A percentile compares a stretch with the other conserved stretches of the same genome.
Conservation (phyloP, 2,888 invertebrate species). For the Tinea trinotella region DNA sequence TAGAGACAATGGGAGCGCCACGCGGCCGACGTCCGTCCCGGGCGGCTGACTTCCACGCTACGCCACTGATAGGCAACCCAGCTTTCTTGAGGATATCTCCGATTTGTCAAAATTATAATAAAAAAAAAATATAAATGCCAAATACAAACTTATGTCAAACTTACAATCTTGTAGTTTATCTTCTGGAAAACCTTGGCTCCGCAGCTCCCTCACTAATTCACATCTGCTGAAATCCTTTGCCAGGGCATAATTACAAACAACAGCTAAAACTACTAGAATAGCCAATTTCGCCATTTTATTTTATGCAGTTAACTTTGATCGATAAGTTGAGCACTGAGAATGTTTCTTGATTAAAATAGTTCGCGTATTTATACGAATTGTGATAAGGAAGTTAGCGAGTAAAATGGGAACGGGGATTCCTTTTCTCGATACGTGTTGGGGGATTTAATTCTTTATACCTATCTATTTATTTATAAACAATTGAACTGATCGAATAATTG, state of each 20-base stretch:
- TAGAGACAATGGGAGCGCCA: too few relatives aligned
- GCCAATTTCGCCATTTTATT: conserved; percentile 19
- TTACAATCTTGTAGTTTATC: conserved; percentile 39
- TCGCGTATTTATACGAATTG: neutral
- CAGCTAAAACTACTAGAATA: conserved; percentile 10
- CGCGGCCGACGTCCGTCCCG: too few relatives aligned
- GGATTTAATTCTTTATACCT: too few relatives aligned
- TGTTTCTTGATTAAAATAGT: neutral
- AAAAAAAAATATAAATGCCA: too few relatives aligned
- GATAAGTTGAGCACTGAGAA: neutral
- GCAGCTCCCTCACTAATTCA: conserved; percentile 34
- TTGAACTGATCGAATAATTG: too few relatives aligned
- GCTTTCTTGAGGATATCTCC: too few relatives aligned
- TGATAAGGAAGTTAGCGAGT: conserved; percentile 11
- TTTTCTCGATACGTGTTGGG: too few relatives aligned
- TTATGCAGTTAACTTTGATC: neutral
- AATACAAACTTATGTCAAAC: too few relatives aligned
- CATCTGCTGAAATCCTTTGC: conserved; percentile 35
- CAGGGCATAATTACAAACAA: conserved; percentile 24
- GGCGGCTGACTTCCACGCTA: too few relatives aligned
- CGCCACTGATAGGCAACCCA: too few relatives aligned
- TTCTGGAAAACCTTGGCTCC: conserved; percentile 36
- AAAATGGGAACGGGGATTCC: conserved; percentile 7
- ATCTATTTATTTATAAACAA: too few relatives aligned
- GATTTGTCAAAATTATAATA: too few relatives aligned